Base-by-base conservation (phyloP, 1,140 invertebrate genomes). In the Drosophila baimaii region DNA sequence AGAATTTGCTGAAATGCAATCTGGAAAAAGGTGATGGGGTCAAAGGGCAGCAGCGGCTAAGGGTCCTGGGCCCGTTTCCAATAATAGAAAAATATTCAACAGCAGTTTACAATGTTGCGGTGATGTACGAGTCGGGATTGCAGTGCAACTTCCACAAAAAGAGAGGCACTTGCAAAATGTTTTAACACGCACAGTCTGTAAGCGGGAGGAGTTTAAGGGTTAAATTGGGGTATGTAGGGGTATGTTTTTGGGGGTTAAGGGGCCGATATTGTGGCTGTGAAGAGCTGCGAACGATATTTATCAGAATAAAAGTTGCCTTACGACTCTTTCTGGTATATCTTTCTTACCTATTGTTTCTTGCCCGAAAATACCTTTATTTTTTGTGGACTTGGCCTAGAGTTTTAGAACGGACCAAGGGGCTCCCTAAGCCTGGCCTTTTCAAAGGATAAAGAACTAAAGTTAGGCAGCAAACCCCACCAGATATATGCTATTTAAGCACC, bases 61-160 rank as follows among this genome's bases (percentile, higher is more conserved):
- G 19, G 6, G 3, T n/a, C 46, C 13, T 17, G 5, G 2, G 4
- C 5, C 13, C n/a, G 17, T n/a, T 27, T 33, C 59, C 58, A 81
- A 85, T 85, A 84, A 84, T 81, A 85, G 77, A 86, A 86, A 85
- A 85, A 85, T 78, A 85, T 85, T 81, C 81, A 78, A 81, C 81
- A 61, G 69, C 63, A 81, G 83, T 85, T 85, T 81, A 84, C 81
- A 81, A 80, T 70, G 77, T 69, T 84, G 81, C 81, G 77, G 81
- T 85, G 73, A 77, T 85, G 81, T 85, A 84, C 66, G 58, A 63
- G 75, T 80, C 74, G 72, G 62, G 63, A 61, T 71, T 61, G 49
- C 62, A 51, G 47, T 61, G 17, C 41, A 64, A 63, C 29, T 39
- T 63, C 23, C 46, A 43, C 62, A 29, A 44, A 44, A n/a, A n/a